phyloP scores from a whole-genome alignment of 2,888 invertebrate species.

The Cheilosia grossa region DNA sequence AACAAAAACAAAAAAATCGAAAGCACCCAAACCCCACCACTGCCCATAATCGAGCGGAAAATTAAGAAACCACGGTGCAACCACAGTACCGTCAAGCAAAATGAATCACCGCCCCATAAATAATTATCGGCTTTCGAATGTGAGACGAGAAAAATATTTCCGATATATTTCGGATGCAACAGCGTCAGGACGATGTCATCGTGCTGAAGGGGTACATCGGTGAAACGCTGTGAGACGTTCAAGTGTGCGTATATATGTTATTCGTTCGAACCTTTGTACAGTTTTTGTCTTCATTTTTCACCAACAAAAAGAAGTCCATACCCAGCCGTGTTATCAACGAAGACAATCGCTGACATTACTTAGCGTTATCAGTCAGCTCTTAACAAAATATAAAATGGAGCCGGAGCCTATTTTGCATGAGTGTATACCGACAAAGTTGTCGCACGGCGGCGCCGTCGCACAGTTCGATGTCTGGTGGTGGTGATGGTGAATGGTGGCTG shows the following conservation, averaged over 20 bases:
- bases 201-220: not conserved
- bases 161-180: constrained; percentile 72
- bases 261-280: constrained; percentile 34
- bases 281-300: constrained; percentile 48
- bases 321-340: constrained; percentile 55
- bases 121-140: constrained; percentile 71
- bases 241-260: constrained; percentile 40
- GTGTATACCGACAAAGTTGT: constrained; percentile 72
- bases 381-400: constrained; percentile 75
- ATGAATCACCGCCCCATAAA: constrained; percentile 73
- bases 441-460: constrained; percentile 50
- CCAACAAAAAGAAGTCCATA: constrained; percentile 10
- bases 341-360: constrained; percentile 75
- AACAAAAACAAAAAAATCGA: constrained; percentile 10
- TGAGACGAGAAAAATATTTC: constrained; percentile 73
- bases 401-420: constrained; percentile 74
- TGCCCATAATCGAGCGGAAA: constrained; percentile 28
- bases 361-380: constrained; percentile 74
- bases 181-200: constrained; percentile 8
- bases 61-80: constrained; percentile 34
- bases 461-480: constrained; percentile 22
- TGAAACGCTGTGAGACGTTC: constrained; percentile 17
- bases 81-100: constrained; percentile 19
- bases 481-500: constrained; percentile 26
- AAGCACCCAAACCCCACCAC: not conserved